phyloP scores from a whole-genome alignment of 2,113 vertebrate species.

The Miniopterus natalensis region DNA sequence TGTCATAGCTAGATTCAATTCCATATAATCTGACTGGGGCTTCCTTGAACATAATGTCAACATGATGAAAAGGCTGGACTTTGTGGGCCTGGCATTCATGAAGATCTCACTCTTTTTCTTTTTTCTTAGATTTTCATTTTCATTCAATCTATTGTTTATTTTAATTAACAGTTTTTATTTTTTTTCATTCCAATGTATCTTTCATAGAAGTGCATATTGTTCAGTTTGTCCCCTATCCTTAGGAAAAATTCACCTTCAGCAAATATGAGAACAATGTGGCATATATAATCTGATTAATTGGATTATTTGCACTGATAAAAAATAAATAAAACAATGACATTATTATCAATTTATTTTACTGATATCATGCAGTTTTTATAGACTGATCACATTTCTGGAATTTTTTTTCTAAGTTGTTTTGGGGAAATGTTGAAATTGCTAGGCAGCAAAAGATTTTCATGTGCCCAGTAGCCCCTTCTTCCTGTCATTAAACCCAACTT shows the following conservation, averaged over 20 bases:
- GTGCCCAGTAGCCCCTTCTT: background rate
- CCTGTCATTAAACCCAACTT: background rate
- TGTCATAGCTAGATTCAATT: background rate
- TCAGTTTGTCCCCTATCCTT: background rate
- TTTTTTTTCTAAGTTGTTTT: background rate
- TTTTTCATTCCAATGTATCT: background rate
- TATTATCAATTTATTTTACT: background rate
- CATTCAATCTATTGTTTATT: background rate
- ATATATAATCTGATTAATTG: background rate
- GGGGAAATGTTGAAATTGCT: background rate
- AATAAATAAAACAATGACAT: conserved; percentile 5
- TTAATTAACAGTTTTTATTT: conserved; percentile 22
- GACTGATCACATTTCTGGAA: background rate
- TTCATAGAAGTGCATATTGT: background rate
- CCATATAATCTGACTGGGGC: background rate
- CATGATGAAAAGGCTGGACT: background rate
- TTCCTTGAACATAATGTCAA: background rate
- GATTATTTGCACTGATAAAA: conserved; percentile 1
- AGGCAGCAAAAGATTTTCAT: background rate
- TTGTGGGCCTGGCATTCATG: background rate
- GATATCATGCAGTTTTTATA: background rate
- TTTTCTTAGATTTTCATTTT: background rate
- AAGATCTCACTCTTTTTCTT: background rate
- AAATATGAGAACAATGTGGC: background rate
- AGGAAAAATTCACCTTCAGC: background rate